These are phyloP conservation scores for Patiria pectinifera DNA, from an alignment of 53 echinoderm and acorn worm genomes.

Conservation along the genomic window DNA sequence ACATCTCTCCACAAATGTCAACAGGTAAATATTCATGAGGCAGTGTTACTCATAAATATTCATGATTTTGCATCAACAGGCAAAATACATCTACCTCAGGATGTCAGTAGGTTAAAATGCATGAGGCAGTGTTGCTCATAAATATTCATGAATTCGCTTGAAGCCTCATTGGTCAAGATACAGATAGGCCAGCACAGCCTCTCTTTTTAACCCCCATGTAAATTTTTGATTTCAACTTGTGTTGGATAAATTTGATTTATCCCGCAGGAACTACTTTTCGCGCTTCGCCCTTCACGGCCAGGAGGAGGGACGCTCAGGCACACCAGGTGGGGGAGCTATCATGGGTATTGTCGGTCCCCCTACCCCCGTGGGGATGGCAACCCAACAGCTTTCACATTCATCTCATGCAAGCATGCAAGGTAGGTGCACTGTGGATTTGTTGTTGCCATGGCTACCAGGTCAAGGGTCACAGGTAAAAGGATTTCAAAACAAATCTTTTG, in stretches of 20 bases:
- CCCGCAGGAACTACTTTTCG: conserved; percentile 85
- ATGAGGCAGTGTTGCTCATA: too few species aligned
- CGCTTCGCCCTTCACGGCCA: conserved; percentile 71
- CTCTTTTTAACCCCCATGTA: too few species aligned
- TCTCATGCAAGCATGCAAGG: conserved; percentile 66
- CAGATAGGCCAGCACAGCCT: too few species aligned
- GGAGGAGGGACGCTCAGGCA: conserved; percentile 67
- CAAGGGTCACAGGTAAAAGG: conserved; percentile 16
- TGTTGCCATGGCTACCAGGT: conserved; percentile 64
- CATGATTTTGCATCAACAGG: too few species aligned
- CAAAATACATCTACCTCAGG: too few species aligned
- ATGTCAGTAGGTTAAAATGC: too few species aligned
- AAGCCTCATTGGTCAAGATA: too few species aligned
- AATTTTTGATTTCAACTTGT: too few species aligned
- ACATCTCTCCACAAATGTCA: too few species aligned
- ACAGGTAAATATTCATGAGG: too few species aligned
- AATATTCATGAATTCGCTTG: not conserved
- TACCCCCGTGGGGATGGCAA: conserved; percentile 97
- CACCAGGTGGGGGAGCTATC: conserved; percentile 84
- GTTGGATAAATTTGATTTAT: not conserved
- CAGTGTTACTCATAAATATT: too few species aligned
- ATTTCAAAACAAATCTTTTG: not conserved
- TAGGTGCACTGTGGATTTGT: conserved; percentile 63
- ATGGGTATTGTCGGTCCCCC: conserved; percentile 99
- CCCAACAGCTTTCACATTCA: conserved; percentile 83